Evolutionary conservation across 2,888 invertebrate species (phyloP).

Genomic region (Parapristionchus giblindavisi): DNA sequence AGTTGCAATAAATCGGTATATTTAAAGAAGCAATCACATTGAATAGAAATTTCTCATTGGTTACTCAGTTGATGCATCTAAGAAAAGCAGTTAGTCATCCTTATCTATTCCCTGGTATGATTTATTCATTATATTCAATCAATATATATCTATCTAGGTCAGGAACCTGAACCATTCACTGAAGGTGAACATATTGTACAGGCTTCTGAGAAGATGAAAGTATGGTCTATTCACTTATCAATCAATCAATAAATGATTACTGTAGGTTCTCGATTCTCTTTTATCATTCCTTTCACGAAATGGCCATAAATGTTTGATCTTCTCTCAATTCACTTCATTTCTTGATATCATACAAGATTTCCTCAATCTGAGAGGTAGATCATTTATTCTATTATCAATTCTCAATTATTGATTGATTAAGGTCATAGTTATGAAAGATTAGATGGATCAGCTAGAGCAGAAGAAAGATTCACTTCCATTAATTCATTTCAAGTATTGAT

Average conservation of each 20-base stretch:
- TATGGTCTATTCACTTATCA: conserved; percentile 29
- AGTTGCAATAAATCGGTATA: too few species aligned
- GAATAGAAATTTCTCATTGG: conserved; percentile 44
- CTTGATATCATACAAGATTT: conserved; percentile 72
- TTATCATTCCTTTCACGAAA: conserved; percentile 66
- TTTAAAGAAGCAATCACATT: not conserved
- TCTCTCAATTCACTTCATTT: conserved; percentile 72
- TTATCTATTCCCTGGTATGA: conserved; percentile 71
- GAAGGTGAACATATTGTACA: conserved; percentile 72
- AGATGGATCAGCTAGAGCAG: conserved; percentile 72
- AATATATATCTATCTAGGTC: conserved; percentile 57
- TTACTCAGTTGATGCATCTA: conserved; percentile 71
- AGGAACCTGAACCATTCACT: conserved; percentile 72
- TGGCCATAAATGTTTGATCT: conserved; percentile 72
- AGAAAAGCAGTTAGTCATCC: conserved; percentile 72
- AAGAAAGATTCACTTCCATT: conserved; percentile 71
- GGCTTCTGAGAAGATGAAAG: conserved; percentile 70
- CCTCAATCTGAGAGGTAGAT: conserved; percentile 63
- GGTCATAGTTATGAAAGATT: conserved; percentile 71
- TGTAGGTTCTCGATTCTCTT: conserved; percentile 69
- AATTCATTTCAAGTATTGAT: conserved; percentile 69
- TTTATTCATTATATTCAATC: not conserved
- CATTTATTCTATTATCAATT: too few species aligned
- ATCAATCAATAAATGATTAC: not conserved
- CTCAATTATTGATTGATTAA: too few species aligned